phyloP scores from a whole-genome alignment of 2,797 vertebrate species.

The Tympanoctomys barrerae region DNA sequence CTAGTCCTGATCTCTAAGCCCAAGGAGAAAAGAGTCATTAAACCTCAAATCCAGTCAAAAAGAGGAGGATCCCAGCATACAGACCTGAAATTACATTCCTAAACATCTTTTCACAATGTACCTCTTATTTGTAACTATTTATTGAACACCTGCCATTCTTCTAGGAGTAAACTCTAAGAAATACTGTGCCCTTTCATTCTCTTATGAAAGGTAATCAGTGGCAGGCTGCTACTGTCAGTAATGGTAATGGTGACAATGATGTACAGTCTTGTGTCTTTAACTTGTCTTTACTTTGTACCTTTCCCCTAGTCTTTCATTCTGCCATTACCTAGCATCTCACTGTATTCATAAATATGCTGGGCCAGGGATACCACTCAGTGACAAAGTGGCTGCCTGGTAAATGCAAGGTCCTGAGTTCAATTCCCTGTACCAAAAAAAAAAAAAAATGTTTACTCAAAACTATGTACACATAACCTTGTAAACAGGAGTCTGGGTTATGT shows the following conservation, averaged over 20 bases:
- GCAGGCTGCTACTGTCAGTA: neutral
- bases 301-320: neutral
- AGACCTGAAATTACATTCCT: neutral
- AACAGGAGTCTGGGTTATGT: neutral
- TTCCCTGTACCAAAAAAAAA: too few species aligned
- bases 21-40: neutral
- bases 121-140: neutral
- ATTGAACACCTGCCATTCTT: neutral
- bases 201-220: neutral
- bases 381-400: too few species aligned
- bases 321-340: neutral
- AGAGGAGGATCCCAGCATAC: neutral
- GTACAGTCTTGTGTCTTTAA: neutral
- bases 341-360: slow-evolving; percentile 5
- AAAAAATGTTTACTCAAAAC: neutral
- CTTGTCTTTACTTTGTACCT: neutral
- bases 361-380: too few species aligned
- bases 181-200: neutral
- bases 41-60: neutral
- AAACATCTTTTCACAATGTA: neutral
- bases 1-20: neutral
- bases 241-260: neutral
- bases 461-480: neutral
- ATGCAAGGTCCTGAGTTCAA: too few species aligned
- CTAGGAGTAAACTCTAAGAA: neutral